Evolutionary conservation across 2,797 vertebrate species (phyloP), one percentile per base, ranked within the genome.

Genomic region (Echeneis naucrates): DNA sequence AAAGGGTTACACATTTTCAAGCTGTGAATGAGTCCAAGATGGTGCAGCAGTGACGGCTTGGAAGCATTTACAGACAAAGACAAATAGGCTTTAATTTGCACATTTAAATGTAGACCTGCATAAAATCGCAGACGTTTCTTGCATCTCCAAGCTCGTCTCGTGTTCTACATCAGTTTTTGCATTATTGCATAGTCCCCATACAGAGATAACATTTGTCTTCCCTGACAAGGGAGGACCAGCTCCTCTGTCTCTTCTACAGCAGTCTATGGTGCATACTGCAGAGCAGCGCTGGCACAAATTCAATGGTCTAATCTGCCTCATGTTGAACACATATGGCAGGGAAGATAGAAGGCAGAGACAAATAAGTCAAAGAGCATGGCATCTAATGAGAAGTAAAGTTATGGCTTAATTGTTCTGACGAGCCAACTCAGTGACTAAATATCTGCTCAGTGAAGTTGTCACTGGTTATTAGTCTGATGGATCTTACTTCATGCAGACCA

Each of bases 251-350:
- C 32, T 26, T 55, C 58, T 30, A 14, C 42, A 75, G 48, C 10
- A 72, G 19, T 59, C 52, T 70, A 24, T 54, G 68, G 42, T 57
- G 57, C 70, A 77, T 47, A 48, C 38, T 81, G 82, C 67, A 79
- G 56, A 82, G 57, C 40, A 45, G 65, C 17, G 64, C 2, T 82
- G 81, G 72, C 80, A 81, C 58, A 37, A 6, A 52, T 71, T 80
- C 45, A 86, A 58, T 26, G 30, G 30, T 55, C 70, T 82, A 78
- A 86, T 80, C 76, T 75, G 69, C 68, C 60, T 69, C 74, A 71
- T 75, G 71, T 68, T 76, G 71, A 81, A 74, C 75, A 78, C 78
- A 78, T 82, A 77, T 81, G 80, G 70, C 37, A n/a, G 61, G 58
- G 50, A 72, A 68, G 75, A 87, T 75, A 68, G 60, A 82, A 47